Percentiles rank a stretch among this genome's conserved stretches.
Conservation (phyloP, 1,140 invertebrate genomes). For the Drosophila miranda region DNA sequence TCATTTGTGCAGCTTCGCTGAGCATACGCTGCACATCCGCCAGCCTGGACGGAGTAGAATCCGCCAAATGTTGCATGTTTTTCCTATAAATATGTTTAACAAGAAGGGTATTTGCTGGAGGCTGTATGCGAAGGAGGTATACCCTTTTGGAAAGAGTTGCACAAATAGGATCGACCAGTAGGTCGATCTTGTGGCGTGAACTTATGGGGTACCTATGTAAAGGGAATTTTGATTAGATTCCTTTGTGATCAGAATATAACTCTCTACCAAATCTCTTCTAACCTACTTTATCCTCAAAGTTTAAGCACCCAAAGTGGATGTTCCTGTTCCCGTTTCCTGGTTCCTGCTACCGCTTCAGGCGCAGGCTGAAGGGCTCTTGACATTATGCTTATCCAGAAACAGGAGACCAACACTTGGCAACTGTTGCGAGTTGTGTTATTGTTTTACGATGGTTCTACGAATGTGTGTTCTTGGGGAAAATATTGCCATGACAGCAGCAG, state of each 20-base stretch:
- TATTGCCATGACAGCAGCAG: constrained; percentile 41
- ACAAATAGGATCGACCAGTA: not conserved
- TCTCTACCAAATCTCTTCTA: not conserved
- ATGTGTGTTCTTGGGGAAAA: constrained; percentile 12
- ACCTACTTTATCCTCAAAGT: not conserved
- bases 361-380: constrained; percentile 59
- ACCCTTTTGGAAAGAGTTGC: not conserved
- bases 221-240: too few species aligned
- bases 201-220: not conserved
- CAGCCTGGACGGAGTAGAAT: constrained; percentile 6
- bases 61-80: constrained; percentile 55
- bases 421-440: constrained; percentile 56
- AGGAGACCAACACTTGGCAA: constrained; percentile 58
- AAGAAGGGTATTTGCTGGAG: constrained; percentile 5
- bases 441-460: not conserved
- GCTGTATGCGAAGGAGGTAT: not conserved
- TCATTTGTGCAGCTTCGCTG: constrained; percentile 79
- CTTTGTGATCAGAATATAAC: not conserved
- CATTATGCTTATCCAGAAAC: constrained; percentile 57
- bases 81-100: constrained; percentile 62
- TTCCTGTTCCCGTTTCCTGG: constrained; percentile 28
- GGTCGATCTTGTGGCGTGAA: too few species aligned
- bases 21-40: constrained; percentile 79
- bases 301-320: constrained; percentile 32
- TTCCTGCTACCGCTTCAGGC: constrained; percentile 4